These are phyloP conservation scores for Nymphalis urticae DNA, from an alignment of 2,888 invertebrate genomes.

Conservation along the genomic window DNA sequence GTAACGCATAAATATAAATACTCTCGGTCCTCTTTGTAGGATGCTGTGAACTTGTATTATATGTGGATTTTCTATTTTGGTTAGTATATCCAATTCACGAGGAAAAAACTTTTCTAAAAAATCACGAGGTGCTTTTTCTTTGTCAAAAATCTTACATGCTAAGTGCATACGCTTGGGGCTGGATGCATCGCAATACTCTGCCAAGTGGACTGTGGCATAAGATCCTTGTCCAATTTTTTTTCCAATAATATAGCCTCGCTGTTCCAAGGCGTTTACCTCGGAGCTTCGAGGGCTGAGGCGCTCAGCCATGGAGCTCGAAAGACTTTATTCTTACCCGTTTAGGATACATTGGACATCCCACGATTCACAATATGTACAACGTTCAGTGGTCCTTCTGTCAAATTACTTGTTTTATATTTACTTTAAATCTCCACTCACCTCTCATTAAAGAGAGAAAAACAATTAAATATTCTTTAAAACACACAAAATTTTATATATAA, in stretches of 20 bases:
- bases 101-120: slow-evolving; percentile 96
- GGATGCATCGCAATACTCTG: slow-evolving; percentile 88
- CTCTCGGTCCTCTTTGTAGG: slow-evolving; percentile 89
- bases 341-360: slow-evolving; percentile 82
- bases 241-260: slow-evolving; percentile 91
- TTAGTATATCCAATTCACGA: slow-evolving; percentile 93
- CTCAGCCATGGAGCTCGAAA: slow-evolving; percentile 85
- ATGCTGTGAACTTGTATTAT: slow-evolving; percentile 95
- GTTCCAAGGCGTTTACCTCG: slow-evolving; percentile 91
- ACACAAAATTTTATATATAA: slow-evolving; percentile 76
- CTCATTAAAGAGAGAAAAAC: slow-evolving; percentile 73
- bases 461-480: slow-evolving; percentile 62
- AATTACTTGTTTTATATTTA: slow-evolving; percentile 61
- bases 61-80: slow-evolving; percentile 93
- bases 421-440: slow-evolving; percentile 64
- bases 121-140: slow-evolving; percentile 92
- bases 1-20: slow-evolving; percentile 95
- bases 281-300: slow-evolving; percentile 89
- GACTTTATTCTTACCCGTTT: slow-evolving; percentile 80
- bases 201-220: slow-evolving; percentile 94
- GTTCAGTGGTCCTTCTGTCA: slow-evolving; percentile 70
- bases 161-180: slow-evolving; percentile 87
- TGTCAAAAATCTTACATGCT: slow-evolving; percentile 95
- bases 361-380: slow-evolving; percentile 71
- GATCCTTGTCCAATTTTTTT: slow-evolving; percentile 95